phyloP scores from a whole-genome alignment of 2,888 invertebrate species.

The Rhodophaea formosa region DNA sequence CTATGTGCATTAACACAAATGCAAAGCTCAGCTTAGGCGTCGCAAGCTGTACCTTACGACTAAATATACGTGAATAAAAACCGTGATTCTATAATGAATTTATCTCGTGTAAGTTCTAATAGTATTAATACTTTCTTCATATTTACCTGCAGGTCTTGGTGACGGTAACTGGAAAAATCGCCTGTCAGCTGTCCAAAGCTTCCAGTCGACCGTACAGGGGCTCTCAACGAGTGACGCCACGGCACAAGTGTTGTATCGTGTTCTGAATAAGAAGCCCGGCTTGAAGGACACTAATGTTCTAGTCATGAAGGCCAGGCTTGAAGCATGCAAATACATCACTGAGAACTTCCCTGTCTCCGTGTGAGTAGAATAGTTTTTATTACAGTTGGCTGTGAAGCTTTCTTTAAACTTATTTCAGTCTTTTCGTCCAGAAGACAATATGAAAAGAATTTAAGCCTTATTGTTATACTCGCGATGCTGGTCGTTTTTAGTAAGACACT shows the following conservation, averaged over 20 bases:
- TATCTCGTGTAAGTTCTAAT: too few species aligned
- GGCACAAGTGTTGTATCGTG: conserved; percentile 88
- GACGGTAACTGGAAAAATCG: conserved; percentile 94
- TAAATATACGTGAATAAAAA: too few species aligned
- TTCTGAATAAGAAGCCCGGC: conserved; percentile 91
- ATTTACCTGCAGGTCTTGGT: conserved; percentile 76
- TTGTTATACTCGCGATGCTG: too few species aligned
- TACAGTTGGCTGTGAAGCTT: not conserved
- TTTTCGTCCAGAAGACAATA: too few species aligned
- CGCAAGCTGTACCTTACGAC: too few species aligned
- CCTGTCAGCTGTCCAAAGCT: conserved; percentile 87
- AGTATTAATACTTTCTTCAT: not conserved
- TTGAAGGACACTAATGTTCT: conserved; percentile 95
- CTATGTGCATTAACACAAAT: too few species aligned
- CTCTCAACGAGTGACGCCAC: conserved; percentile 84
- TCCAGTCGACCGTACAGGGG: conserved; percentile 82
- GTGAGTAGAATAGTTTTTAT: conserved; percentile 58
- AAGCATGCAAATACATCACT: conserved; percentile 88
- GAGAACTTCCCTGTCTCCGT: conserved; percentile 87
- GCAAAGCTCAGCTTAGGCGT: too few species aligned
- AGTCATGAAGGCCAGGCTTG: conserved; percentile 91
- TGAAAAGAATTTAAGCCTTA: too few species aligned
- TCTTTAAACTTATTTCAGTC: too few species aligned
- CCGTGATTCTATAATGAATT: too few species aligned
- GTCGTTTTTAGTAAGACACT: too few species aligned